phyloP scores from a whole-genome alignment of 2,113 vertebrate species.

The Murina feae region DNA sequence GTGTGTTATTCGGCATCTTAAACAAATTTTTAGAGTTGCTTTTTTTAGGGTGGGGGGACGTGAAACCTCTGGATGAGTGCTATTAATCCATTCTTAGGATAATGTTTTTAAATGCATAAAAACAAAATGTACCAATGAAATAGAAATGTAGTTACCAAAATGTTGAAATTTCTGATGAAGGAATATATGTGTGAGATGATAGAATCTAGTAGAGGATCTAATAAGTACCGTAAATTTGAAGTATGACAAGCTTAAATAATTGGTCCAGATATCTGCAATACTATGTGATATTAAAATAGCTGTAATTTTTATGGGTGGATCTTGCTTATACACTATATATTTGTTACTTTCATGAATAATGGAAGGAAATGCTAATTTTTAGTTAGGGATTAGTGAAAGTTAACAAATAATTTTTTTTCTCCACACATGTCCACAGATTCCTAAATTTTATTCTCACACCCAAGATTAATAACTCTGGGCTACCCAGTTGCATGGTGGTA shows the following conservation, averaged over 20 bases:
- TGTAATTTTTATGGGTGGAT: neutral
- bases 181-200: neutral
- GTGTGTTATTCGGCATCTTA: neutral
- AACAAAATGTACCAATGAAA: neutral
- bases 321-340: neutral
- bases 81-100: neutral
- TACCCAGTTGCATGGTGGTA: no score
- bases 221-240: neutral
- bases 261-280: neutral
- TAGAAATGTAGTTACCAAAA: neutral
- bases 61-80: neutral
- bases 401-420: neutral
- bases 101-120: neutral
- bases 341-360: neutral
- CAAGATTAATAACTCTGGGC: neutral
- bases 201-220: neutral
- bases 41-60: neutral
- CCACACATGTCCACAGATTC: neutral
- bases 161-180: neutral
- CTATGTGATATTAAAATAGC: neutral
- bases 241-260: neutral
- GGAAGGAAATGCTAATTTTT: neutral
- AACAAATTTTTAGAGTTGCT: neutral
- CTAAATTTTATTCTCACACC: neutral
- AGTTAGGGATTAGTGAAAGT: neutral